Conservation (phyloP, 1,140 invertebrate species). For the Lucilia sericata region DNA sequence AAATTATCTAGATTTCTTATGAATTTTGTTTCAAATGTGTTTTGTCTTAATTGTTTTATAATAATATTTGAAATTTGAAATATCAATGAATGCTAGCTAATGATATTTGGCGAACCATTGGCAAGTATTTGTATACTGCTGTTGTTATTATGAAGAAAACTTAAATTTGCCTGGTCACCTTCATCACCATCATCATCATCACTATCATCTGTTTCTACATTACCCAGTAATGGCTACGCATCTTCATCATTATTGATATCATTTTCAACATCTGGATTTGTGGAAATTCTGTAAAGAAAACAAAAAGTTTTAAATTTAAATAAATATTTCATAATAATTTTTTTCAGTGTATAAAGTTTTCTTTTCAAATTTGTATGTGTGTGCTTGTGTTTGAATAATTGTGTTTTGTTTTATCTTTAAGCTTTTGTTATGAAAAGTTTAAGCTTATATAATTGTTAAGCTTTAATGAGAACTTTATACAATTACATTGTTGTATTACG, state of each 20-base stretch:
- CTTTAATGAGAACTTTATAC: no score
- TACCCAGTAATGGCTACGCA: conserved; percentile 67
- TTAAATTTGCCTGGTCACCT: no score
- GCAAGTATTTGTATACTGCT: conserved; percentile 49
- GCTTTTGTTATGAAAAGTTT: no score
- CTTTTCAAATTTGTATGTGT: no score
- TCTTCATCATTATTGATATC: conserved; percentile 61
- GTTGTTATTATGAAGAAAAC: conserved; percentile 52
- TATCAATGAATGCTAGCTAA: conserved; percentile 59
- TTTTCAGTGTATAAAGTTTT: no score
- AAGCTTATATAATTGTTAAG: no score
- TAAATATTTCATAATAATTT: no score
- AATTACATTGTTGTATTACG: no score
- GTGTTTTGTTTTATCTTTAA: no score
- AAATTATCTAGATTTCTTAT: not conserved
- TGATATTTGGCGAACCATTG: conserved; percentile 56
- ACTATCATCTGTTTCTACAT: conserved; percentile 63
- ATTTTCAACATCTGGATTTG: conserved; percentile 54
- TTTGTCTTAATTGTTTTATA: not conserved
- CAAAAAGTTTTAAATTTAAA: no score
- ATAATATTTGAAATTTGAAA: not conserved
- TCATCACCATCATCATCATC: conserved; percentile 52
- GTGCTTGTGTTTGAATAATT: no score
- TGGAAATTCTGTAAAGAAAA: conserved; percentile 57
- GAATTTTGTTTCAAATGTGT: conserved; percentile 9